Conservation (phyloP, 2,797 vertebrate genomes). For the Pachyuromys duprasi region DNA sequence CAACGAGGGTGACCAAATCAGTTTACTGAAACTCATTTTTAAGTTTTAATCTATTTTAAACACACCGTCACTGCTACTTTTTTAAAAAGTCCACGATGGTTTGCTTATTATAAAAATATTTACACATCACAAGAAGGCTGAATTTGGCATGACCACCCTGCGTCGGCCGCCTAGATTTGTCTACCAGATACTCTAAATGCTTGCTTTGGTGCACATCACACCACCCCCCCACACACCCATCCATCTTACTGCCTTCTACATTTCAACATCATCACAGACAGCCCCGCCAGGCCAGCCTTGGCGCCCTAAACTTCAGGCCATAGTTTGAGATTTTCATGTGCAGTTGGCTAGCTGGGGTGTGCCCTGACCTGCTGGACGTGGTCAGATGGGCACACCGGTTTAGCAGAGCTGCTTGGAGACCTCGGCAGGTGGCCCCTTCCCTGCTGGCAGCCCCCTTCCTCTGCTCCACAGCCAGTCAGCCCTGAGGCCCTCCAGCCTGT, state of each 20-base stretch:
- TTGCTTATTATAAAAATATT: conserved; percentile 23
- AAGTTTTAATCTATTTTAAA: neutral
- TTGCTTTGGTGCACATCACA: accelerated
- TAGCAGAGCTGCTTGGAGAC: neutral
- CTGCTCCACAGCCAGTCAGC: neutral
- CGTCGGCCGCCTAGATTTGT: neutral
- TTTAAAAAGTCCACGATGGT: neutral
- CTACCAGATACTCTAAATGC: neutral
- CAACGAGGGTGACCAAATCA: neutral
- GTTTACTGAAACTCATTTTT: neutral
- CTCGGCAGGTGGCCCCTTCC: neutral
- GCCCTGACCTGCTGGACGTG: neutral
- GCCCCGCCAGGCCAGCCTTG: no score
- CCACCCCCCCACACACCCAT: no score
- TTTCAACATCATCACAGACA: neutral
- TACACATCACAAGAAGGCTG: neutral
- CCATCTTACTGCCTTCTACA: neutral
- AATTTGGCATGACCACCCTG: neutral
- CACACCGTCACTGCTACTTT: neutral
- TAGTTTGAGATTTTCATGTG: neutral
- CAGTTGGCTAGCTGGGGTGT: neutral
- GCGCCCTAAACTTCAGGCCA: neutral
- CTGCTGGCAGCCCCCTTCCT: neutral
- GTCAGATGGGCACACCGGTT: neutral
- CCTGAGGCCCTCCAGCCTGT: neutral